These are phyloP conservation scores for Pseudochaenichthys georgianus DNA, from an alignment of 2,797 vertebrate genomes.

Conservation along the genomic window DNA sequence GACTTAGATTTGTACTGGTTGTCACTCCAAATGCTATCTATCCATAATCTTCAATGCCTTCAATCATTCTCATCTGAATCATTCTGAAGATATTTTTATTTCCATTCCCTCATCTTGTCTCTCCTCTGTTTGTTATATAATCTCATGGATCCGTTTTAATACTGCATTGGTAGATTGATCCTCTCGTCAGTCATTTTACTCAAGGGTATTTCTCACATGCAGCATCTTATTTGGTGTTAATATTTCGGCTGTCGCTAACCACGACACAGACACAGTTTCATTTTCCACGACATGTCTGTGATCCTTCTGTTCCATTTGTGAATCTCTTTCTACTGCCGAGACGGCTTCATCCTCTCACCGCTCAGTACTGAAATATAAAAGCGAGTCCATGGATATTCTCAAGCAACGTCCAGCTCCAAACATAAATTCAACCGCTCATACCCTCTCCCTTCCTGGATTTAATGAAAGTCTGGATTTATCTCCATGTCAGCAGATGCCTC, in stretches of 20 bases:
- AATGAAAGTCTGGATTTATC: slow-evolving; percentile 41
- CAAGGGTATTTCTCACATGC: slow-evolving; percentile 28
- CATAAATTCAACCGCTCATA: slow-evolving; percentile 17
- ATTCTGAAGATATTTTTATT: slow-evolving; percentile 31
- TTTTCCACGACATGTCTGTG: slow-evolving; percentile 8
- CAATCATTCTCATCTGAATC: slow-evolving; percentile 24
- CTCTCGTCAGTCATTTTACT: slow-evolving; percentile 46
- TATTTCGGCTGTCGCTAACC: slow-evolving; percentile 8
- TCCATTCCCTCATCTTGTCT: slow-evolving; percentile 24
- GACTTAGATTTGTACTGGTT: neutral
- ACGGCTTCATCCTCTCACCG: slow-evolving; percentile 10
- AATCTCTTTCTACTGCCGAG: slow-evolving; percentile 12
- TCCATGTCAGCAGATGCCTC: slow-evolving; percentile 19
- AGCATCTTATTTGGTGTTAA: slow-evolving; percentile 17
- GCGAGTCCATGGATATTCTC: slow-evolving; percentile 7
- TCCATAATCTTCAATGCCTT: slow-evolving; percentile 12
- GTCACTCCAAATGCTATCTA: slow-evolving; percentile 5
- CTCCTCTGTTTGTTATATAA: slow-evolving; percentile 25
- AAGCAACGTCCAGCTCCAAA: slow-evolving; percentile 13
- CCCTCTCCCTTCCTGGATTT: slow-evolving; percentile 6
- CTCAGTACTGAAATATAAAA: slow-evolving; percentile 14
- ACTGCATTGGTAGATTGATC: slow-evolving; percentile 35
- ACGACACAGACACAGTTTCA: slow-evolving; percentile 11
- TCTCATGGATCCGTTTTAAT: slow-evolving; percentile 42
- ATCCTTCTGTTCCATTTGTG: slow-evolving; percentile 28